Evolutionary conservation across 2,888 invertebrate species (phyloP).

Genomic region (Mesochorus sp.): DNA sequence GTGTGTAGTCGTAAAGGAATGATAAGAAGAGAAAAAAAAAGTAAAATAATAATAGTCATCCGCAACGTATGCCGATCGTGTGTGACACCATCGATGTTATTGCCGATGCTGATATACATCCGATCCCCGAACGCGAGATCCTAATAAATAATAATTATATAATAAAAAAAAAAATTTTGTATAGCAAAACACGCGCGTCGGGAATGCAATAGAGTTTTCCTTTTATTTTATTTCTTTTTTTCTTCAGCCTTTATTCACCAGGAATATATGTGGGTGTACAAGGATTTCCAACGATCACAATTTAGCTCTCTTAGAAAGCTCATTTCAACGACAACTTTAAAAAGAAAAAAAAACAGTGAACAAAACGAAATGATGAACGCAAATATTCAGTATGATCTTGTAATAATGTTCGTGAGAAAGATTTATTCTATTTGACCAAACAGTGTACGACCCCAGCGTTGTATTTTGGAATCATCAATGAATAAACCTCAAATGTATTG

Average conservation of each 20-base stretch:
- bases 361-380: too few species aligned
- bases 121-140: constrained; percentile 54
- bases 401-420: constrained; percentile 53
- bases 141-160: constrained; percentile 41
- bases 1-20: constrained; percentile 80
- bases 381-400: constrained; percentile 49
- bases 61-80: constrained; percentile 62
- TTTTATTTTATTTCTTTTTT: constrained; percentile 19
- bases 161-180: constrained; percentile 22
- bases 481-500: constrained; percentile 77
- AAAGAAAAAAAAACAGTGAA: too few species aligned
- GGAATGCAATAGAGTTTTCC: constrained; percentile 11
- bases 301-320: constrained; percentile 49
- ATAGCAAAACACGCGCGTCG: constrained; percentile 30
- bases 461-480: constrained; percentile 75
- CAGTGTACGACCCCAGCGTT: constrained; percentile 76
- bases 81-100: constrained; percentile 55
- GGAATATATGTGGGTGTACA: too few species aligned
- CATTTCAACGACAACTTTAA: constrained; percentile 13
- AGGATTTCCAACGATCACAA: constrained; percentile 22
- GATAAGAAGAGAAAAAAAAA: constrained; percentile 66
- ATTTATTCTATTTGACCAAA: constrained; percentile 70
- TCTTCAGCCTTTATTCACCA: constrained; percentile 11
- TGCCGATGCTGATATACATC: constrained; percentile 58
- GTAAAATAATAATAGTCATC: constrained; percentile 60